Evolutionary conservation across 2,888 invertebrate genomes (phyloP).

Genomic region (Trachelus stipa): DNA sequence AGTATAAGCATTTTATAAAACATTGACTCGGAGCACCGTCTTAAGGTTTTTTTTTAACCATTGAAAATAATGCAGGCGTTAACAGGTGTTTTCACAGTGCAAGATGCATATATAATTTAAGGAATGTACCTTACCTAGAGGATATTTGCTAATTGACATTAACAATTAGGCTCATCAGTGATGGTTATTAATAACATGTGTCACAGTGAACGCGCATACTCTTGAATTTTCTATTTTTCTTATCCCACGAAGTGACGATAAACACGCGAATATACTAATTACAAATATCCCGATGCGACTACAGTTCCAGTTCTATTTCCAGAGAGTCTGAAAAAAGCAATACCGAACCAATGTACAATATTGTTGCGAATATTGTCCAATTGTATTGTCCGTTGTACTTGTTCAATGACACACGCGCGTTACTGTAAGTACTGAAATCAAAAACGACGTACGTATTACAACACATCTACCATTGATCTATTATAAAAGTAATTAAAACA

Average conservation of each 20-base stretch:
- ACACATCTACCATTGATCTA: conserved; percentile 58
- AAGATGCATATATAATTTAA: neutral
- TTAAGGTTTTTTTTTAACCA: neutral
- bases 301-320: conserved; percentile 66
- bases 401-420: conserved; percentile 64
- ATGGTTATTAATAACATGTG: neutral
- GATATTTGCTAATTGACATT: neutral
- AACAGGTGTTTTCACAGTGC: neutral
- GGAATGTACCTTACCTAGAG: neutral
- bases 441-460: conserved; percentile 65
- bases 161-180: neutral
- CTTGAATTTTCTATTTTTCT: neutral
- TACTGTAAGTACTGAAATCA: conserved; percentile 64
- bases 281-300: conserved; percentile 35
- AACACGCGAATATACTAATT: neutral
- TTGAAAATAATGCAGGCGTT: neutral
- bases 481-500: conserved; percentile 59
- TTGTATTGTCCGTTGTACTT: conserved; percentile 63
- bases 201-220: neutral
- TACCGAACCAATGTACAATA: conserved; percentile 66
- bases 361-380: conserved; percentile 65
- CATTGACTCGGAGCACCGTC: neutral
- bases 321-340: conserved; percentile 67
- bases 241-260: neutral
- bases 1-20: neutral